Base-by-base conservation (phyloP, 2,888 invertebrate species). In the Pogonocherus hispidulus region DNA sequence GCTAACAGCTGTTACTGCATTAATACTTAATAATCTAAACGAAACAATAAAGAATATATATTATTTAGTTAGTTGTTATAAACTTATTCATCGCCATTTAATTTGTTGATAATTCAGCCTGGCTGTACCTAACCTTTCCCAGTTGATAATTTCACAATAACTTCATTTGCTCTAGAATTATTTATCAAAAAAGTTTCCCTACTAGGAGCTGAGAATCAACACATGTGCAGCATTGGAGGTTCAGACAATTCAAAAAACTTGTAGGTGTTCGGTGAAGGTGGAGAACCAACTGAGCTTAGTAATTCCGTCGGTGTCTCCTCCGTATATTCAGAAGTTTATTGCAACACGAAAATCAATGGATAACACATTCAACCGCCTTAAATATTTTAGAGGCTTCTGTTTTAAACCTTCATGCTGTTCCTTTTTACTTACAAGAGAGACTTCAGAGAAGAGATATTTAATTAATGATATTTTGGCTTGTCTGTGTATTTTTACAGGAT, bases 171-270 rank as follows among this genome's bases (percentile, higher is more conserved):
- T 5, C 41, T 5, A 5, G 41, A 41, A 16, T 41, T 14, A 41
- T 41, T n/a, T n/a, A 3, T n/a, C 41, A 14, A 4, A 41, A n/a
- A 41, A 41, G 41, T 41, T 41, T 41, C 41, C 6, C 41, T 41
- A 16, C 3, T 5, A 11, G 41, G 3, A 44, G 23, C 63, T 63
- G 63, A 27, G 63, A 63, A 54, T 32, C 27, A 63, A 41, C 63
- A 44, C 44, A 23, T 54, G 63, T 51, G 51, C 11, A 14, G 22
- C 54, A 54, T 54, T 41, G 54, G 54, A 63, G 54, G 9, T 54
- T 54, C 16, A 37, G 41, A 44, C 63, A 22, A 41, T 52, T 41
- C 27, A 54, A 37, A 37, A 41, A 54, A 63, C 63, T 49, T 63
- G 41, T 16, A 44, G 23, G 18, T 46, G 54, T 35, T 37, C 41